These are phyloP conservation scores for Scomber colias DNA, from an alignment of 2,113 vertebrate species.

Conservation along the genomic window DNA sequence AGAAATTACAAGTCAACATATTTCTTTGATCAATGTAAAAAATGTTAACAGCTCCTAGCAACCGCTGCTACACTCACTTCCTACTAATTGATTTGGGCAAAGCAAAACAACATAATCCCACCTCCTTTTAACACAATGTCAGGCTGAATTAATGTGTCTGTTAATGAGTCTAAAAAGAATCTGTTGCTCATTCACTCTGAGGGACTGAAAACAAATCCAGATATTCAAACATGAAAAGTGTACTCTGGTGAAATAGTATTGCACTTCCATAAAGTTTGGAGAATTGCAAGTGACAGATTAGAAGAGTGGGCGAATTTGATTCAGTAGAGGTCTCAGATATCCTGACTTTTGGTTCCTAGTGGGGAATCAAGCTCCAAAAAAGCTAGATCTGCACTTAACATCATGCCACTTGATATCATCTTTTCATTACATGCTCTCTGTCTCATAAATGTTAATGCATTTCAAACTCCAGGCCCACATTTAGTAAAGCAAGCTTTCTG, in stretches of 20 bases:
- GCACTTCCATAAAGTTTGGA: not conserved
- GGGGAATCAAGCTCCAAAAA: not conserved
- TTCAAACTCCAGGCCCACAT: not conserved
- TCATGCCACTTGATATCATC: conserved; percentile 5
- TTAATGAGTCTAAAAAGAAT: too few species aligned
- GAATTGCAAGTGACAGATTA: not conserved
- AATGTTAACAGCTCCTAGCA: too few species aligned
- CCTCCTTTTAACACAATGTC: too few species aligned
- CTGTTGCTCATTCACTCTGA: not conserved
- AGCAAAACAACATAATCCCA: too few species aligned
- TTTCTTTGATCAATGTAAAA: too few species aligned
- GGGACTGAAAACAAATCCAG: not conserved
- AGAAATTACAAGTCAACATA: too few species aligned
- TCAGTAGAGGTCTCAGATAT: not conserved
- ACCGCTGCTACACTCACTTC: too few species aligned
- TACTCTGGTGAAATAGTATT: not conserved
- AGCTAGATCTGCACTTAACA: not conserved
- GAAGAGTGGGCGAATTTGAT: not conserved
- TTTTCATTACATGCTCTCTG: not conserved
- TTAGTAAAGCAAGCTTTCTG: not conserved
- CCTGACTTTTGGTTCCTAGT: not conserved
- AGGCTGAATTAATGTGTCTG: too few species aligned
- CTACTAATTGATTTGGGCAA: too few species aligned
- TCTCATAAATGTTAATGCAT: not conserved
- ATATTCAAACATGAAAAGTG: not conserved